Evolutionary conservation across 2,113 vertebrate species (phyloP), one percentile per base, ranked within the genome.

Genomic region (Tyrannus savana): DNA sequence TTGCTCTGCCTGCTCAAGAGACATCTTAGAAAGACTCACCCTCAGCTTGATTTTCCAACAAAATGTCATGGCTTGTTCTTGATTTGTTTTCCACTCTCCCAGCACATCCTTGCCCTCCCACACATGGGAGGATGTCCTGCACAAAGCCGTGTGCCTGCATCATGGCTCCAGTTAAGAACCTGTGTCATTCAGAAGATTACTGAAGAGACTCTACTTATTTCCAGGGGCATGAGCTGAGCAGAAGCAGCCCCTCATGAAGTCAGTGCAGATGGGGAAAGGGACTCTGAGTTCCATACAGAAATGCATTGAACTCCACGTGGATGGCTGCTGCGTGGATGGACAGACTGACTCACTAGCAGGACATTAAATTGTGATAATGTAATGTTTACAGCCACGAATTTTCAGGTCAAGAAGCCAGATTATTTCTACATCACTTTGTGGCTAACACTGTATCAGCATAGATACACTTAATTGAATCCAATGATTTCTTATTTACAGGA

Each of bases 81-180:
- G 12, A 93, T 24, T 9, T 89, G 19, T 31, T 77, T 90, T 62
- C 47, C 42, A 2, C 31, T 68, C 19, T 67, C 30, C 18, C 7
- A 35, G 28, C 28, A 4, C 2, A 7, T 58, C 39, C 28, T 37
- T 18, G 12, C 23, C 6, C 47, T 63, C 44, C 41, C 6, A 1
- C 14, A 6, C 5, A 2, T 8, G 6, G 13, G 0, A 0, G 5
- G 2, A 5, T 58, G n/a, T 19, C 55, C 59, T 66, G 49, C 33
- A 62, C 28, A 33, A 87, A 74, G 22, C 31, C 22, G 7, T 7
- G n/a, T 31, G 16, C 23, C 42, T 46, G 35, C 22, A 7, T 12
- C 10, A 3, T 18, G 15, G 28, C 33, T 84, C 27, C 28, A 18
- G 14, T 35, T 30, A 79, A 68, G 55, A 49, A 25, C 15, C 30